These are phyloP conservation scores for Gymnoscopelus braueri DNA, from an alignment of 2,797 vertebrate genomes.

Conservation along the genomic window DNA sequence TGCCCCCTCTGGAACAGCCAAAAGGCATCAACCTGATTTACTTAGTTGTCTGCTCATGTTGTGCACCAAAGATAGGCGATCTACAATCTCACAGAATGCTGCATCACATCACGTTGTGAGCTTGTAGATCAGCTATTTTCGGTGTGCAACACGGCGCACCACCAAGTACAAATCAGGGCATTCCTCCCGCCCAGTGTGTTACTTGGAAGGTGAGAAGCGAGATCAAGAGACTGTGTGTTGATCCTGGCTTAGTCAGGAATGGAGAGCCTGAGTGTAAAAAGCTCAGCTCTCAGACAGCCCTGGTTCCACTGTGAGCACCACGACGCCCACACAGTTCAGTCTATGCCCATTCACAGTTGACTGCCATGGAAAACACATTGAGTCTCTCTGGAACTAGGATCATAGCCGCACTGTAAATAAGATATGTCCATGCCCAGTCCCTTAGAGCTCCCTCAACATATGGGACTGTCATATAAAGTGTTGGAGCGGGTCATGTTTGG, in stretches of 20 bases:
- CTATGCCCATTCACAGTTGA: conserved; percentile 71
- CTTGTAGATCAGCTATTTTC: too few species aligned
- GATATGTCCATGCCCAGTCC: neutral
- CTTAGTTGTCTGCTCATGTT: too few species aligned
- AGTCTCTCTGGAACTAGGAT: conserved; percentile 42
- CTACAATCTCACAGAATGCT: too few species aligned
- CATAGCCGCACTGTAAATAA: conserved; percentile 45
- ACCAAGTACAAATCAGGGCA: neutral
- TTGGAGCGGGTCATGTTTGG: conserved; percentile 43
- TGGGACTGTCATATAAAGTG: conserved; percentile 8
- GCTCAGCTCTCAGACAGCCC: conserved; percentile 52
- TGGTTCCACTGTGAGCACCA: conserved; percentile 62
- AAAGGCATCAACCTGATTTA: neutral
- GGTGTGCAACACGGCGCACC: too few species aligned
- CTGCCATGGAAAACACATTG: conserved; percentile 62
- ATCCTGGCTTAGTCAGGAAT: conserved; percentile 75
- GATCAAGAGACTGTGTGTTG: conserved; percentile 75
- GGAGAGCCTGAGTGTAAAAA: conserved; percentile 75
- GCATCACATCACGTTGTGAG: too few species aligned
- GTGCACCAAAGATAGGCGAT: too few species aligned
- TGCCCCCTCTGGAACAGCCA: conserved; percentile 31
- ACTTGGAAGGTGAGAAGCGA: conserved; percentile 62
- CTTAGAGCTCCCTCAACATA: conserved; percentile 13
- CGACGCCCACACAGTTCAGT: conserved; percentile 59
- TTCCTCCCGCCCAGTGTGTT: conserved; percentile 32